Base-by-base conservation (phyloP, 2,888 invertebrate genomes). In the Aphodius granarius region DNA sequence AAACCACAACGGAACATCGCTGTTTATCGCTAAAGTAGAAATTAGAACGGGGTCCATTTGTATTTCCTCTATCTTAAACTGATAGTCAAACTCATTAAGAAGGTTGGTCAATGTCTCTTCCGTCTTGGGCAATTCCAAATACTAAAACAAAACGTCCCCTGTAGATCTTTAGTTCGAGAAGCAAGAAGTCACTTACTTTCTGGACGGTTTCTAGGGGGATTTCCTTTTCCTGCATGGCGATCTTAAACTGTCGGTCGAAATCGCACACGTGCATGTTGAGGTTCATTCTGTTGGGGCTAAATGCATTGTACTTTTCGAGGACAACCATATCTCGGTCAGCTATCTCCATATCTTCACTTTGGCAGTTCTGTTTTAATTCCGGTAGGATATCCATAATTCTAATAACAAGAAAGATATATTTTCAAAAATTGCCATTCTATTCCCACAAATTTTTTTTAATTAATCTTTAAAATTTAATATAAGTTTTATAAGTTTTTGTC, bases 1-100 rank as follows among this genome's bases (percentile, higher is more conserved):
- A 70, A 79, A 23, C 9, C 79, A 75, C 77, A 84, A 84, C 5
- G 85, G 84, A 2, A 82, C 82, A 66, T 85, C 85, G 13, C 81
- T 78, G 74, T 81, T 83, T 71, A 85, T 73, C 16, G 74, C 72
- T 64, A 85, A 71, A 17, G 81, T 76, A 19, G 83, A 79, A 4
- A 74, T 68, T 22, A 76, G 66, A 0, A 43, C 3, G 43, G 83
- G 83, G 18, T 77, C 63, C 15, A 81, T 78, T 77, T 84, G 83
- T 22, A 83, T 17, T 5, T 70, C 19, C 16, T 78, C 76, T 5
- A 83, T 75, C 62, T 78, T 73, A 78, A 81, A 80, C 21, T 78
- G 72, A 23, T 84, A 66, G 70, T 82, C 83, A 62, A 85, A 78
- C 76, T 79, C 77, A 9, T 80, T 72, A 9, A 83, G 68, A 43